Percentiles rank a stretch among this genome's conserved stretches.
These are phyloP conservation scores for Antennarius maculatus DNA, from an alignment of 2,797 vertebrate genomes.

Conservation along the genomic window DNA sequence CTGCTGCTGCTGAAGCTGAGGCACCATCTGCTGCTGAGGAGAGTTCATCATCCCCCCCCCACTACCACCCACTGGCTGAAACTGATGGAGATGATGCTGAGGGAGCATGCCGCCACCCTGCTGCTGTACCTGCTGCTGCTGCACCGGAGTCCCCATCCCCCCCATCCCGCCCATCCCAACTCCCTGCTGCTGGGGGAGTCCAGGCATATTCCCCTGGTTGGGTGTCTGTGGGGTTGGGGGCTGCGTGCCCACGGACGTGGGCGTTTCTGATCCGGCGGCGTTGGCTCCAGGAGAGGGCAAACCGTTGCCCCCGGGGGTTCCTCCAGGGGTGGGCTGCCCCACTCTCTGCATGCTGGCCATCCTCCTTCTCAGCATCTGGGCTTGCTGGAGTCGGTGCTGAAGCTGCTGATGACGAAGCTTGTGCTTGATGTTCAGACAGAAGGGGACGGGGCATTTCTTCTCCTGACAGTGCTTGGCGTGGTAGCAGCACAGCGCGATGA, in stretches of 20 bases:
- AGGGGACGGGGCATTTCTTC: slow-evolving; percentile 98
- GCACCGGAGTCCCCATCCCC: slow-evolving; percentile 74
- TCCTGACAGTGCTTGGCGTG: slow-evolving; percentile 99
- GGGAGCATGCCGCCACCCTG: slow-evolving; percentile 66
- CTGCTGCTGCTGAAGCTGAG: slow-evolving; percentile 69
- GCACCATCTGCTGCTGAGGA: slow-evolving; percentile 78
- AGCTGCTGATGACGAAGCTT: slow-evolving; percentile 96
- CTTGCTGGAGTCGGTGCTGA: slow-evolving; percentile 95
- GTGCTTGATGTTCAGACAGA: slow-evolving; percentile 99
- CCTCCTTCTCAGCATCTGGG: slow-evolving; percentile 94
- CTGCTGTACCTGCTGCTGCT: slow-evolving; percentile 73
- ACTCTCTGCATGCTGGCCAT: slow-evolving; percentile 97
- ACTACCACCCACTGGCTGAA: slow-evolving; percentile 67
- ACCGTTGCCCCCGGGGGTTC: slow-evolving; percentile 80
- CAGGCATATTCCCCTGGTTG: slow-evolving; percentile 74
- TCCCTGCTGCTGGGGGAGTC: slow-evolving; percentile 69
- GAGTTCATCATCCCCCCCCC: slow-evolving; percentile 77
- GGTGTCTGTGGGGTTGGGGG: slow-evolving; percentile 92
- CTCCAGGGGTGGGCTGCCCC: slow-evolving; percentile 74
- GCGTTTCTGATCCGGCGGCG: slow-evolving; percentile 82
- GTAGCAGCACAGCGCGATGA: slow-evolving; percentile 97
- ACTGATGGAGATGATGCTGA: slow-evolving; percentile 82
- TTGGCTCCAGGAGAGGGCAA: slow-evolving; percentile 81
- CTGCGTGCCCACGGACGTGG: slow-evolving; percentile 90
- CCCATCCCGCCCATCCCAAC: slow-evolving; percentile 75